Base-by-base conservation (phyloP, 2,113 vertebrate genomes). In the Bagarius yarrelli region DNA sequence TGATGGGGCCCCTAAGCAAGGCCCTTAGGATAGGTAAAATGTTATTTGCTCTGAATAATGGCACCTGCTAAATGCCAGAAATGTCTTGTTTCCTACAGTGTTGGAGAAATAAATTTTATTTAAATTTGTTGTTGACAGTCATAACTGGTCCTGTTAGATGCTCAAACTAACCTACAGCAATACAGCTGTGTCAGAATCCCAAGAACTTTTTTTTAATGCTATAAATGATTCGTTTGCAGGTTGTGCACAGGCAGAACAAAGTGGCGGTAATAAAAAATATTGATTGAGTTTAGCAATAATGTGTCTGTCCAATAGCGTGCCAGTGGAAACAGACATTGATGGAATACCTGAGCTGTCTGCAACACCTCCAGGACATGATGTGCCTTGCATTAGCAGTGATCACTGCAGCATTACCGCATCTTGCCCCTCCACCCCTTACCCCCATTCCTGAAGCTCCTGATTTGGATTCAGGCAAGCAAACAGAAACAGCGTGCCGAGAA, bases 231-330 rank as follows among this genome's bases (percentile, higher is more conserved):
- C 86, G 89, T 88, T 83, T 55, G 82, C 76, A 83, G 87, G 71
- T 86, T 83, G 84, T 83, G 85, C 84, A 82, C 87, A 87, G 85
- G 83, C 88, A 63, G 87, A 89, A 89, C 87, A 91, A 88, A 92
- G 88, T 88, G 85, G 87, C 80, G 81, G 87, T 87, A 90, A 91
- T 92, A 91, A 91, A 89, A 91, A 90, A 87, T 90, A 92, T 91
- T 88, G 92, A 93, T 93, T 85, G 85, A 81, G 76, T 64, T 86
- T 82, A 83, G 86, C 85, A 85, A 83, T 87, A 91, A 90, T 84
- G 85, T 85, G 85, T 90, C 82, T 86, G 88, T 90, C 88, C 88
- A 84, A 86, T 87, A 85, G 85, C 85, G 84, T 87, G 83, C 83
- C 66, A 78, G 88, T 78, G 85, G 83, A 84, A 89, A 85, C 85